Base-by-base conservation (phyloP, 2,797 vertebrate genomes). In the Sebastes hopkinsi region DNA sequence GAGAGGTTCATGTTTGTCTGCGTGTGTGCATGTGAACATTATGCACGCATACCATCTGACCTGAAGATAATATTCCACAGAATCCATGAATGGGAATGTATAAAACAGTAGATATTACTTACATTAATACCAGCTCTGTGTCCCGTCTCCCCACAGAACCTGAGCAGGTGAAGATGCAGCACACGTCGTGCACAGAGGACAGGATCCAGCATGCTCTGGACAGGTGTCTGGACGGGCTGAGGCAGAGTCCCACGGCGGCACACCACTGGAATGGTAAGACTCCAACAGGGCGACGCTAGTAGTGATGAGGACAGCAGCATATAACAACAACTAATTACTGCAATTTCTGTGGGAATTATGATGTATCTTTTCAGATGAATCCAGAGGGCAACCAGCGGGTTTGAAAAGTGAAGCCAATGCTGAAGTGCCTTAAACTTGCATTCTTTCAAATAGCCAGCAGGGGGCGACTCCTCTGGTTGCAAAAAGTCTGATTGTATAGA, bases 111-210 rank as follows among this genome's bases (percentile, higher is more conserved):
- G 42, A 50, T 30, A 22, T 42, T 69, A 3, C n/a, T 52, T 70
- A 46, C 42, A 46, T 46, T 46, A 74, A 84, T 58, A 38, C 58
- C 25, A 6, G 14, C 36, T 38, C 9, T 61, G 6, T 72, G 58
- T 86, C 25, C 42, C 42, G 54, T 75, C 46, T 9, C 20, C 74
- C 73, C 32, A 0, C 83, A 98, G 97, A 96, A 89, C 46, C 96
- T 96, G 97, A 97, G 89, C 87, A 52, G 89, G 97, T 95, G 90
- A 99, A 96, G 96, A 99, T 99, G 98, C 97, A 99, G 96, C 92
- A 98, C 94, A 99, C 98, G 23, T 97, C 98, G 3, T 99, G 98
- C 92, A 99, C 98, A 0, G 98, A 99, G 96, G 98, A 99, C 95
- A 96, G 98, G 89, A 99, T 99, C 95, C 97, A 98, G 94, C 98